Conservation (phyloP, 1,140 invertebrate genomes). For the Cydia pomonella region DNA sequence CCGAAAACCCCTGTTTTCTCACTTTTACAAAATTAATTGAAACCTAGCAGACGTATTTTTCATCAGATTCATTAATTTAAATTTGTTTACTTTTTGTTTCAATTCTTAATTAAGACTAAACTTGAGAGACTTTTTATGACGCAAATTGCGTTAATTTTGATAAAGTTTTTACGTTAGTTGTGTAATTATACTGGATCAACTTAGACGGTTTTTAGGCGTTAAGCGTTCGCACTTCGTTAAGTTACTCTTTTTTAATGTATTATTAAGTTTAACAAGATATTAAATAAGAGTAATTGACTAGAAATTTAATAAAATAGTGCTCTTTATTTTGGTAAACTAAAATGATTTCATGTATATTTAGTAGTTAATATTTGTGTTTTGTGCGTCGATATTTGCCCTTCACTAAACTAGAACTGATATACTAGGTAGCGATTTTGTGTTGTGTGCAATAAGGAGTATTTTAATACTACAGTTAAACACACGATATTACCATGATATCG, state of each 20-base stretch:
- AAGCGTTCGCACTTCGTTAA: conserved; percentile 1
- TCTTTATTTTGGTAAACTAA: not conserved
- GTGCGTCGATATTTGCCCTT: no score
- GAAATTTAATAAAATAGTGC: not conserved
- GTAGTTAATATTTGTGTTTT: not conserved
- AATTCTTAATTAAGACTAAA: not conserved
- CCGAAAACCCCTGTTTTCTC: not conserved
- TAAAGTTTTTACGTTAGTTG: not conserved
- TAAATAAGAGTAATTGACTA: not conserved
- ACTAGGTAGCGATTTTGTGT: no score
- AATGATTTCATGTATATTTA: not conserved
- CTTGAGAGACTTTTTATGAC: conserved; percentile 1
- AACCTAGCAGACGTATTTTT: conserved; percentile 4
- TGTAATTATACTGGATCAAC: not conserved
- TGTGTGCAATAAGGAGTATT: not conserved
- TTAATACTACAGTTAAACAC: not conserved
- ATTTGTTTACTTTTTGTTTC: conserved; percentile 3
- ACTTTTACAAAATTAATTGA: conserved; percentile 1
- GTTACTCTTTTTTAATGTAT: no score
- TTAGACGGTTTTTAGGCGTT: not conserved
- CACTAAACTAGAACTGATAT: no score
- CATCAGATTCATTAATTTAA: conserved; percentile 1
- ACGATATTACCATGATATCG: conserved; percentile 7
- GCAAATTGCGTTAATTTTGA: not conserved
- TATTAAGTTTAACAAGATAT: no score